phyloP scores from a whole-genome alignment of 1,140 invertebrate species.

The Asbolus verrucosus region DNA sequence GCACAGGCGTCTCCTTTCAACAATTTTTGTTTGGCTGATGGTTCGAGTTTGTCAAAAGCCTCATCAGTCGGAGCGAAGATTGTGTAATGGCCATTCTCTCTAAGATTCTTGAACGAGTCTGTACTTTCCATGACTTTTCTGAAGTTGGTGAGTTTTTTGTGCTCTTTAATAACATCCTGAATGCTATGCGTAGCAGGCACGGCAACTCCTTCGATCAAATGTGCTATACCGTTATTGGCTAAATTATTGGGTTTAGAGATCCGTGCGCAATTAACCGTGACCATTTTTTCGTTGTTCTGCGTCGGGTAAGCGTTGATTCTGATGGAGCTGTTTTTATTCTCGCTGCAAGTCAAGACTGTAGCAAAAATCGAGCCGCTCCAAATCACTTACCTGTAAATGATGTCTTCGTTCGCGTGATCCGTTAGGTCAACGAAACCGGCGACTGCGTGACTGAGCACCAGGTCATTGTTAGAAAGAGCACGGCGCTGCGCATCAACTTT shows the following conservation, averaged over 20 bases:
- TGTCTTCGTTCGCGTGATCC: constrained; percentile 66
- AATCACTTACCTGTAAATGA: constrained; percentile 62
- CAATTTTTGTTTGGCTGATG: constrained; percentile 64
- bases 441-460: constrained; percentile 66
- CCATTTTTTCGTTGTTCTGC: constrained; percentile 63
- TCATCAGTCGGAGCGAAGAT: constrained; percentile 76
- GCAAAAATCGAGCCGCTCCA: constrained; percentile 1
- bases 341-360: constrained; percentile 57
- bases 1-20: constrained; percentile 67
- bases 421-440: constrained; percentile 66
- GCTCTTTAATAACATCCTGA: constrained; percentile 64
- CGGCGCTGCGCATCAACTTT: constrained; percentile 54
- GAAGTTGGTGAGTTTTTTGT: constrained; percentile 59
- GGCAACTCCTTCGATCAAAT: constrained; percentile 74
- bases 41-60: constrained; percentile 70
- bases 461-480: constrained; percentile 59
- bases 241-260: constrained; percentile 66
- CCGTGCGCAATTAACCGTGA: constrained; percentile 70
- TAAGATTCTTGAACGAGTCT: constrained; percentile 67
- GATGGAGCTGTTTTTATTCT: constrained; percentile 68
- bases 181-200: constrained; percentile 67
- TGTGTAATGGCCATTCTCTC: constrained; percentile 70
- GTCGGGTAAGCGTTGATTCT: constrained; percentile 73
- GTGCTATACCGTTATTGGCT: constrained; percentile 77
- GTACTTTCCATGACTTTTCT: constrained; percentile 66